Base-by-base conservation (phyloP, 1,140 invertebrate species). In the Drosophila hydei region DNA sequence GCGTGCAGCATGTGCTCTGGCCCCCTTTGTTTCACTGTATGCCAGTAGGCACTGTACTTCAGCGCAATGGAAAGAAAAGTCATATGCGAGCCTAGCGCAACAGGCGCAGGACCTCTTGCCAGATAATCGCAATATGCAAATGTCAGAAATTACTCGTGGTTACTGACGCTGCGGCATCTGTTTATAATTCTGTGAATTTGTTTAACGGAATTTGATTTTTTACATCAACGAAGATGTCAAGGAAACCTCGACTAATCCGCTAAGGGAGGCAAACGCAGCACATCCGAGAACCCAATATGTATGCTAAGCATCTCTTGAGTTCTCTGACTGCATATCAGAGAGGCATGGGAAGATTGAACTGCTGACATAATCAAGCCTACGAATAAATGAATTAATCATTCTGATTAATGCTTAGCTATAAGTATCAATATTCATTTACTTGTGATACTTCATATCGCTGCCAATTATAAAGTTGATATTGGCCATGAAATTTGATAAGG, bases 181-280 rank as follows among this genome's bases (percentile, higher is more conserved):
- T 38, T 52, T 9, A 72, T 67, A 72, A 65, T 59, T 72, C 62
- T 8, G 30, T 67, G 27, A 65, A 67, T 58, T 68, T 72, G 40
- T 59, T 59, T 51, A 38, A 19, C 36, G 69, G 52, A 72, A 72
- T 72, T 72, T 58, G 69, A 72, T 72, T 65, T 51, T 27, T 52
- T 25, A 59, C 25, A 23, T 47, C 18, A 25, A n/a, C 27, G 51
- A 62, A 30, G 25, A 45, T 33, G 30, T 33, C 12, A 16, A 21
- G 14, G 8, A 69, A 48, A 42, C 38, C n/a, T 50, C 42, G n/a
- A 27, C 25, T 12, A 25, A 30, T 11, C 47, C 1, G 14, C 1
- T 7, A 9, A 5, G 11, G 9, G 18, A 9, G 1, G 2, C 11
- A 14, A 18, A 36, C 7, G 11, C n/a, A 16, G 25, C 12, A 8